Base-by-base conservation (phyloP, 92 coral and sea anemone species). In the Epizoanthus rinbou region DNA sequence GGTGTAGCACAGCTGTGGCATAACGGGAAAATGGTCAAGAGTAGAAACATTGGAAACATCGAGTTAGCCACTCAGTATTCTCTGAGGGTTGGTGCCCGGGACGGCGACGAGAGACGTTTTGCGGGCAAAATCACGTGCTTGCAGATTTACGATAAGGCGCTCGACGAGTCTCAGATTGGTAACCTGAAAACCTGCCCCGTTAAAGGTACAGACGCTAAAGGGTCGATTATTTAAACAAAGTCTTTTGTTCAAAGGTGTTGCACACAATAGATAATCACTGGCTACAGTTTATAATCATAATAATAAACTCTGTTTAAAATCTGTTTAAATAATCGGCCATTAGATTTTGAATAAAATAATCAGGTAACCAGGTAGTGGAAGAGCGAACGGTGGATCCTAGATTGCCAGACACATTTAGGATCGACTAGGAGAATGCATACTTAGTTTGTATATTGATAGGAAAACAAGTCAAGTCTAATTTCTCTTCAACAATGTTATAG, bases 1-100 rank as follows among this genome's bases (percentile, higher is more conserved):
- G 99, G 99, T 41, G 99, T 97, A 35, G 99, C 98, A 6, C 95
- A 89, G 75, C 88, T 97, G 52, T 97, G 99, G 99, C 99, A 97
- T 71, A 95, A 97, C 73, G 99, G 99, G 10, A 97, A 97, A 75
- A 97, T 97, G 99, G 99, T 97, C 33, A 91, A 97, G 92, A 97
- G 99, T 39, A 90, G 99, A 15, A 97, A 97, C 62, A 91, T 97
- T 35, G 99, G 99, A 25, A 95, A 91, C 79, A 92, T 97, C 47
- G 81, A 92, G 84, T 90, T 96, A 16, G 95, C 95, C 64, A 96
- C 99, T 31, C 99, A 96, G 88, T 91, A 94, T 63, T 94, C 97
- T 59, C 87, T 96, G 59, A 87, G 99, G 79, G 69, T 96, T n/a
- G 99, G 99, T 16, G 98, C 96, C 22, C 82, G 97, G 28, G 95